Evolutionary conservation across 2,797 vertebrate species (phyloP).

Genomic region (Antrozous pallidus): DNA sequence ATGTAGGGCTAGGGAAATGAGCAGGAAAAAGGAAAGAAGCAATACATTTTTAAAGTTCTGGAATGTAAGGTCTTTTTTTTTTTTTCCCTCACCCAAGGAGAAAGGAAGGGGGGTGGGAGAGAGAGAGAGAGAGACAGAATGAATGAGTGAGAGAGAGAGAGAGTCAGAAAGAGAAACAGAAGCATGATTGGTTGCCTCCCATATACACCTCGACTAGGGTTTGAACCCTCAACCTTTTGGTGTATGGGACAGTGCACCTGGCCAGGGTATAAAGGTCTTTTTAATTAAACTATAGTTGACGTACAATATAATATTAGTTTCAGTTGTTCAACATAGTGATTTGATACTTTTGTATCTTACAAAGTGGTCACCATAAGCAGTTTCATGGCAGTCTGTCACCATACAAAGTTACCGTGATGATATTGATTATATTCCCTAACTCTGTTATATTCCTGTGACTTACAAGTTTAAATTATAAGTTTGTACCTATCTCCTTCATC

Average conservation of each 20-base stretch:
- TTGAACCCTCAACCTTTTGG: background rate
- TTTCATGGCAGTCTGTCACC: background rate
- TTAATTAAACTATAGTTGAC: background rate
- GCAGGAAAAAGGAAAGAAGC: background rate
- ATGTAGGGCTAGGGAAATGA: constrained; percentile 18
- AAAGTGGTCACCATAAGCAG: background rate
- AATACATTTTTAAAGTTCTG: background rate
- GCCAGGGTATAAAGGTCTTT: background rate
- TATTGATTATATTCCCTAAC: background rate
- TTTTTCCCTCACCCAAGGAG: background rate
- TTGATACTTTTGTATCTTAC: background rate
- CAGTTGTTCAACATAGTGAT: background rate
- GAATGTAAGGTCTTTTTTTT: background rate
- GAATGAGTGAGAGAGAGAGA: background rate
- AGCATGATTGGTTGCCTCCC: too few species aligned
- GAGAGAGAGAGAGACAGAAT: too few species aligned
- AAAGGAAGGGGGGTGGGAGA: background rate
- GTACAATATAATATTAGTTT: background rate
- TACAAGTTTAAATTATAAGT: background rate
- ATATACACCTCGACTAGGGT: background rate
- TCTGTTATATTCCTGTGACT: background rate
- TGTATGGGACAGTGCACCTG: background rate
- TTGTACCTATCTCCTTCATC: background rate
- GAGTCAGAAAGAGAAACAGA: too few species aligned
- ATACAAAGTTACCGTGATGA: background rate